Evolutionary conservation across 1,140 invertebrate species (phyloP).

Genomic region (Harlomillsia oculata): DNA sequence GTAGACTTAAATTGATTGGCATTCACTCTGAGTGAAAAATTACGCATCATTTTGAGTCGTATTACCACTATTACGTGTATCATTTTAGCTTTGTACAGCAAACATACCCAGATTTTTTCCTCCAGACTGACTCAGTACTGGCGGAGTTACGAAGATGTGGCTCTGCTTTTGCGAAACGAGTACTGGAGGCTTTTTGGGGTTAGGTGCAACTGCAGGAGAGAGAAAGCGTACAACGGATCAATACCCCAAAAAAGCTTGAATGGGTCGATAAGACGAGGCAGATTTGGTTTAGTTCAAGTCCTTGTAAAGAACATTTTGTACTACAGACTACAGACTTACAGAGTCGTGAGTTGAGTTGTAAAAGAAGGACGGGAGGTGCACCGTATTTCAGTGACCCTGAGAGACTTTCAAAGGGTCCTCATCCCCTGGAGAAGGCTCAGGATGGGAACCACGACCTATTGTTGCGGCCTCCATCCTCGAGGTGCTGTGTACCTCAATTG

Average conservation of each 20-base stretch:
- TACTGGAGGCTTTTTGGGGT: neutral
- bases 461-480: conserved; percentile 24
- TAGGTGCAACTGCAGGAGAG: neutral
- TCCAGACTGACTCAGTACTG: too few relatives aligned
- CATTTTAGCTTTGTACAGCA: too few relatives aligned
- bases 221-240: neutral
- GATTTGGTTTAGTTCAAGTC: conserved; percentile 6
- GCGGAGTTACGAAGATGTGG: neutral
- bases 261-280: conserved; percentile 16
- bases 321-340: neutral
- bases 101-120: too few relatives aligned
- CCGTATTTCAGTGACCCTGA: neutral
- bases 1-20: too few relatives aligned
- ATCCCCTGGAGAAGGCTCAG: conserved; percentile 6
- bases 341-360: neutral
- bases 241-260: neutral
- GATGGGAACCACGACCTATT: conserved; percentile 20
- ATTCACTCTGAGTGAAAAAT: too few relatives aligned
- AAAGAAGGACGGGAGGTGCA: neutral
- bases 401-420: neutral
- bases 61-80: too few relatives aligned
- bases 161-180: neutral
- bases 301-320: neutral
- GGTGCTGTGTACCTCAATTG: conserved; percentile 28
- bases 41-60: too few relatives aligned